These are phyloP conservation scores for Cryptophagus acutangulus DNA, from an alignment of 2,888 invertebrate species.

Conservation along the genomic window DNA sequence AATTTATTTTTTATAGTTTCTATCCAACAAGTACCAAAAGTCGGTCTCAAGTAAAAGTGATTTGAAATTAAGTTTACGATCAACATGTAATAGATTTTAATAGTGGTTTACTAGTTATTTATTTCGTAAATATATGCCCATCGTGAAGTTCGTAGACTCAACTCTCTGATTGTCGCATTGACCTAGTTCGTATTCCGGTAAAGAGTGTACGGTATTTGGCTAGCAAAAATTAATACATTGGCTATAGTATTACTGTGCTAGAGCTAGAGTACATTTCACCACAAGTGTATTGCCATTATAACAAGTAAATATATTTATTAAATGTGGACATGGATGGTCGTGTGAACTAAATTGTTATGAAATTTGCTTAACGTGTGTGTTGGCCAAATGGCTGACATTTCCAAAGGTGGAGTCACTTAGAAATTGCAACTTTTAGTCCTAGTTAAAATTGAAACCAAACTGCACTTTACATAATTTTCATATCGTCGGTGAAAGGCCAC, in stretches of 20 bases:
- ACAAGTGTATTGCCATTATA: conserved; percentile 22
- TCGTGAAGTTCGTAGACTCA: conserved; percentile 1
- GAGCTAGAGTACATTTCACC: conserved; percentile 23
- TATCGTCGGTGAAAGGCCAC: background rate
- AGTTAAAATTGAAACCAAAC: background rate
- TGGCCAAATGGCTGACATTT: conserved; percentile 6
- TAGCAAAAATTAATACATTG: conserved; percentile 24
- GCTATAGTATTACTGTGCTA: conserved; percentile 22
- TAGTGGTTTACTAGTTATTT: background rate
- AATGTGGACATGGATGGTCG: conserved; percentile 27
- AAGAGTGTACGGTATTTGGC: conserved; percentile 23
- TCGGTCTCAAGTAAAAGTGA: too few relatives aligned
- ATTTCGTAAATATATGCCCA: conserved; percentile 7
- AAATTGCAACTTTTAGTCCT: conserved; percentile 1
- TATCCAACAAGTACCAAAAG: too few relatives aligned
- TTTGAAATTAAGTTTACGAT: too few relatives aligned
- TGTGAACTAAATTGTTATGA: conserved; percentile 23
- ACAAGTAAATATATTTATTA: conserved; percentile 35
- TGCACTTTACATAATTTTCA: conserved; percentile 1
- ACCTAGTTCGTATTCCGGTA: conserved; percentile 25
- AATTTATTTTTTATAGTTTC: too few relatives aligned
- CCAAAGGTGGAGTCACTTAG: conserved; percentile 4
- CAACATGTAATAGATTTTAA: background rate
- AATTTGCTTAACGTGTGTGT: conserved; percentile 12
- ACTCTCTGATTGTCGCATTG: conserved; percentile 22